Base-by-base conservation (phyloP, 2,888 invertebrate species). In the Phlogophora meticulosa region DNA sequence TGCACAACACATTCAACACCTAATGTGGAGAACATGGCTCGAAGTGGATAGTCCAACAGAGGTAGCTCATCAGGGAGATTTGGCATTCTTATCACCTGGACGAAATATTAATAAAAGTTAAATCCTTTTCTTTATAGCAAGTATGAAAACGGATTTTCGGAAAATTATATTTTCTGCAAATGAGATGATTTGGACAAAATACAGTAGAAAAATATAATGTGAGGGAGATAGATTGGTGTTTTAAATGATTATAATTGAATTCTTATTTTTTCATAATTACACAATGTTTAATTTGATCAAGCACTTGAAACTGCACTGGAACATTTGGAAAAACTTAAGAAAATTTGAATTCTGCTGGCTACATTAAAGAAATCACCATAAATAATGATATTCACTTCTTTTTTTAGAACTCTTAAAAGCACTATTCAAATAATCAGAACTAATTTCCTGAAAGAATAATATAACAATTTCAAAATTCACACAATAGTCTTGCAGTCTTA, bases 1-100 rank as follows among this genome's bases (percentile, higher is more conserved):
- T 98, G 98, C 74, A 99, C 97, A 59, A 99, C 97, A 90, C 98
- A 98, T 87, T 99, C 99, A 5, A 99, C 97, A 28, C 99, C 98
- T 70, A 99, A 96, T 91, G 98, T 97, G 57, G 97, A 96, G 89
- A 99, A 99, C 91, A 99, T 96, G 76, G 98, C 96, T 85, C 98
- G 97, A 70, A 99, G 92, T 0, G 99, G 97, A 92, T 98, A 99
- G 94, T 99, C 99, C 83, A 99, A 97, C 84, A 99, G 96, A 15
- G 99, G 99, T 88, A 99, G 96, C 94, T 99, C 99, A 84, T 97
- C 96, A 36, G 97, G 96, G 42, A 97, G 95, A 84, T 97, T 96
- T 74, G 98, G 98, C 90, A 97, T 97, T 92, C 98, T 97, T 89
- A 98, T 96, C 84, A 97, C 96, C 89, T 95, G 88, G 40, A 91